phyloP scores from a whole-genome alignment of 2,113 vertebrate species.

The Ursus arctos region DNA sequence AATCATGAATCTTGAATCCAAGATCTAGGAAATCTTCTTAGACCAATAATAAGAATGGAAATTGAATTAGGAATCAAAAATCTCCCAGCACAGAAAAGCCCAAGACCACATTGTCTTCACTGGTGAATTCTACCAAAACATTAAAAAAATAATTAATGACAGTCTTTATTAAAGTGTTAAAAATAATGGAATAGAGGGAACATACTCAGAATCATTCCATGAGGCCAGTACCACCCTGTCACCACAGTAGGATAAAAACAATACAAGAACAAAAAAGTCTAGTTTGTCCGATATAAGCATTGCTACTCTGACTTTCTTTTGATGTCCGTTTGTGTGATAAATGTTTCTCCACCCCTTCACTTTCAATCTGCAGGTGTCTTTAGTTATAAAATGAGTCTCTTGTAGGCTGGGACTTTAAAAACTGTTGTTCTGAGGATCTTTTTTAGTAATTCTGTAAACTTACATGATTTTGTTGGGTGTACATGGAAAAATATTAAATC shows the following conservation, averaged over 20 bases:
- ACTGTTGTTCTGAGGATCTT: background rate
- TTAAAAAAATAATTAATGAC: background rate
- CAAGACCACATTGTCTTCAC: background rate
- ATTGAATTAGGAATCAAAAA: background rate
- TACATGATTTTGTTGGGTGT: background rate
- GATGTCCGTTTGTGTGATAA: background rate
- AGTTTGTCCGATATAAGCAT: background rate
- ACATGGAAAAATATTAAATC: constrained; percentile 46
- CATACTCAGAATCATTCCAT: background rate
- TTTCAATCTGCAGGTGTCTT: background rate
- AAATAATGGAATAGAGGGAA: background rate
- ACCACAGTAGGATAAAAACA: background rate
- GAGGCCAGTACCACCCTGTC: background rate
- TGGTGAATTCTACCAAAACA: background rate
- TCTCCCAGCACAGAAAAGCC: background rate
- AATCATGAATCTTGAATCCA: background rate
- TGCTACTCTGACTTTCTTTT: background rate
- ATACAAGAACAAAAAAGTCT: background rate
- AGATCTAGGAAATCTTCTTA: background rate
- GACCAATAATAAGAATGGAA: background rate
- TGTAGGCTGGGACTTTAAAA: background rate
- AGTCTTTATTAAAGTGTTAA: background rate
- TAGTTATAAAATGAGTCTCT: background rate
- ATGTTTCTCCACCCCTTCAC: background rate
- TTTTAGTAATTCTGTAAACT: background rate